These are phyloP conservation scores for Halichondria panicea DNA, from an alignment of 37 sponge, comb jelly and placozoan genomes.

Conservation along the genomic window DNA sequence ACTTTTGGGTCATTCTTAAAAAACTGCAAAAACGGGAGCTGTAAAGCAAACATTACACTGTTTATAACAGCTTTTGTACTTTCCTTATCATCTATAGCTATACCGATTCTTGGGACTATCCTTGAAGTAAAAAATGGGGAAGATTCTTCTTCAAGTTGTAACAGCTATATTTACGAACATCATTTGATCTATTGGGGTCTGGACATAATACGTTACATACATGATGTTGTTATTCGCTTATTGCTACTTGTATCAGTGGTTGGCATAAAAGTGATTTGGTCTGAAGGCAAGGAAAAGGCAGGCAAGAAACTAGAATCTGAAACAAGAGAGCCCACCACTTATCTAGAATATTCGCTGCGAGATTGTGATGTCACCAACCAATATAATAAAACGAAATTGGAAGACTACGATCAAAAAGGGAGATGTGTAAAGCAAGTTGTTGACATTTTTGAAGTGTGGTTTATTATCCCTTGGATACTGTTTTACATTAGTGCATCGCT, in stretches of 20 bases:
- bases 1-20: too few relatives aligned
- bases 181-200: constrained; percentile 2
- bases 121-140: neutral
- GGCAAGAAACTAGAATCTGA: too few relatives aligned
- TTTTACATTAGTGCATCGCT: neutral
- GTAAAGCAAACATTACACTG: neutral
- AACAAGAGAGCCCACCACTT: too few relatives aligned
- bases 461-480: neutral
- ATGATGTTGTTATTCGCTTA: neutral
- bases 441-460: neutral
- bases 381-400: neutral
- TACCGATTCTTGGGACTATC: neutral
- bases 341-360: too few relatives aligned
- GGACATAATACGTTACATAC: neutral
- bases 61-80: neutral
- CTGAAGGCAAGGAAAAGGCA: too few relatives aligned
- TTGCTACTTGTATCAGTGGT: too few relatives aligned
- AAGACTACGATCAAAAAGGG: neutral
- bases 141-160: neutral
- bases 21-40: too few relatives aligned
- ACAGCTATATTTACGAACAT: neutral
- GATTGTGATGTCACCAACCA: neutral
- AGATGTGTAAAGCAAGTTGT: neutral
- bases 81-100: neutral
- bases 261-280: too few relatives aligned